Percentiles rank a stretch among this genome's conserved stretches.
Conservation (phyloP, 2,888 invertebrate genomes). For the Diadromus collaris region DNA sequence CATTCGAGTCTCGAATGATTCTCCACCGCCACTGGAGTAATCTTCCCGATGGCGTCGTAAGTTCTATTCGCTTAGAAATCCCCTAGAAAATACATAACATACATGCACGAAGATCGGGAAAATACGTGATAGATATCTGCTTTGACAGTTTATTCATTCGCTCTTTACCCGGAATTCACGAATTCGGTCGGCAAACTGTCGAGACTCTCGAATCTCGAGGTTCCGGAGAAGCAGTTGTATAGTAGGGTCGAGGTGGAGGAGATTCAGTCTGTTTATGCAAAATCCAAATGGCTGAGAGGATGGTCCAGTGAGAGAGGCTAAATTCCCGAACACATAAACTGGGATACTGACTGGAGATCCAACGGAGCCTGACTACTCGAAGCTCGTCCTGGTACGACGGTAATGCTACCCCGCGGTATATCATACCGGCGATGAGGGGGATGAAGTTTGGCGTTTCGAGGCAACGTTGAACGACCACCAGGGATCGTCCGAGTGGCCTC, state of each 20-base stretch:
- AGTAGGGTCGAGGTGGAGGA: not conserved
- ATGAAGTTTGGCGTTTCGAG: conserved; percentile 11
- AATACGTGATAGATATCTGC: not conserved
- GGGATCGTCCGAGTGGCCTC: not conserved
- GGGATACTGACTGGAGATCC: not conserved
- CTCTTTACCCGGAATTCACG: not conserved
- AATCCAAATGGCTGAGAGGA: not conserved
- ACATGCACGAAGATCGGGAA: not conserved
- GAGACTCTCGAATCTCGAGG: not conserved
- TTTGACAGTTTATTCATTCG: not conserved
- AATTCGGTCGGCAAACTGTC: conserved; percentile 6
- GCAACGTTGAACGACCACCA: conserved; percentile 17
- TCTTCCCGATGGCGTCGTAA: not conserved
- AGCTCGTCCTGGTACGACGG: conserved; percentile 4
- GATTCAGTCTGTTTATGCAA: not conserved
- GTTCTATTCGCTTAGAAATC: not conserved
- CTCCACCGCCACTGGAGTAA: not conserved
- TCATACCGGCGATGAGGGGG: not conserved
- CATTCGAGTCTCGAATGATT: not conserved
- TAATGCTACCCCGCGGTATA: conserved; percentile 11
- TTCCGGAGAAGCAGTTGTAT: not conserved
- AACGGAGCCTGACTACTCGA: conserved; percentile 6
- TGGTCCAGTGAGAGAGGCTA: not conserved
- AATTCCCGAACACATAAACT: conserved; percentile 1
- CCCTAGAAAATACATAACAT: not conserved